Conservation (phyloP, 2,113 vertebrate species). For the Sceloporus tristichus region DNA sequence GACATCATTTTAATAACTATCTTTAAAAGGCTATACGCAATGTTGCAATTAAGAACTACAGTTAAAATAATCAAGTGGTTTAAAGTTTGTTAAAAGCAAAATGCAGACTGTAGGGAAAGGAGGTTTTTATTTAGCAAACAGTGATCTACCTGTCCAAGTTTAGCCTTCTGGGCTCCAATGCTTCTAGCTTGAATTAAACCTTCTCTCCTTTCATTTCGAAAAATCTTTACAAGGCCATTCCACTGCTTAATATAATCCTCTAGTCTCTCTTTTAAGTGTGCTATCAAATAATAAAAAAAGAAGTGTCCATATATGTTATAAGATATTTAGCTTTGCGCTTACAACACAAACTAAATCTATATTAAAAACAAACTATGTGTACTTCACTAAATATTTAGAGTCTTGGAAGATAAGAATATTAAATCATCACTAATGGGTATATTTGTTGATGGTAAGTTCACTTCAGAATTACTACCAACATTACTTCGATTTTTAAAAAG, state of each 20-base stretch:
- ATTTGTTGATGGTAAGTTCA: slow-evolving; percentile 13
- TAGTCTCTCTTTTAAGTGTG: slow-evolving; percentile 91
- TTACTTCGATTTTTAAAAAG: neutral
- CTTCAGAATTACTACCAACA: neutral
- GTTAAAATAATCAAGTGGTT: slow-evolving; percentile 17
- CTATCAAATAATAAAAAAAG: slow-evolving; percentile 75
- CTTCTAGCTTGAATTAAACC: slow-evolving; percentile 97
- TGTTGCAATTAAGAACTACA: slow-evolving; percentile 28
- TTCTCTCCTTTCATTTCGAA: slow-evolving; percentile 95
- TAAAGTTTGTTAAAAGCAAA: neutral
- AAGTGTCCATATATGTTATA: slow-evolving; percentile 32
- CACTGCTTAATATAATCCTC: slow-evolving; percentile 96
- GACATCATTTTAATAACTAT: slow-evolving; percentile 13
- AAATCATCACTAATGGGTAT: slow-evolving; percentile 16
- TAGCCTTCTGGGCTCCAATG: slow-evolving; percentile 94
- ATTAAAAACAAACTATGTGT: slow-evolving; percentile 2
- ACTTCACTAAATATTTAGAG: slow-evolving; percentile 6
- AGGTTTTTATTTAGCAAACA: slow-evolving; percentile 16
- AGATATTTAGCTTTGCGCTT: slow-evolving; percentile 14
- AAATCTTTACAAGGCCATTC: slow-evolving; percentile 97
- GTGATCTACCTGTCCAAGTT: slow-evolving; percentile 89
- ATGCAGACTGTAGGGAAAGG: neutral
- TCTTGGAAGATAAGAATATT: neutral
- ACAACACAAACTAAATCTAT: slow-evolving; percentile 33
- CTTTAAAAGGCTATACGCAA: neutral